Conservation (phyloP, 2,113 vertebrate species). For the Isurus oxyrinchus region DNA sequence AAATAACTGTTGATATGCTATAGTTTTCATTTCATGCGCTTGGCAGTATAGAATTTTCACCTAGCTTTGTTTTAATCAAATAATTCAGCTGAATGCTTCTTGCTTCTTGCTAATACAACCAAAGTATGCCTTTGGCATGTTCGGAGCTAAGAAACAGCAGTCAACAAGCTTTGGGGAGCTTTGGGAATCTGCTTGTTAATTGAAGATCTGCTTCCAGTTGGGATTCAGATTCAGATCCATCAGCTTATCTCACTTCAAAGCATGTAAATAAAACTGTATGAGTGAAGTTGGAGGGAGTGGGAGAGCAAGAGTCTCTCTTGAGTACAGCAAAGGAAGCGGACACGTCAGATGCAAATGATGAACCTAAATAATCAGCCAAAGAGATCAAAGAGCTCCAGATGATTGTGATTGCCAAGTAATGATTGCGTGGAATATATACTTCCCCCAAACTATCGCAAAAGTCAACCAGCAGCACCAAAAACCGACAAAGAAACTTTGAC, state of each 20-base stretch:
- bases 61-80: neutral
- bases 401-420: neutral
- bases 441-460: neutral
- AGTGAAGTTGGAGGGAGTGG: neutral
- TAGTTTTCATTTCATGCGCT: neutral
- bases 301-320: neutral
- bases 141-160: neutral
- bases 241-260: slow-evolving; percentile 5
- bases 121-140: neutral
- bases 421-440: neutral
- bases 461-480: neutral
- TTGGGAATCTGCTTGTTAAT: neutral
- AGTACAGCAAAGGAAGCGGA: neutral
- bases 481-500: neutral
- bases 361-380: neutral
- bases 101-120: neutral
- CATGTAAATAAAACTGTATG: neutral
- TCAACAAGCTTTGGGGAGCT: neutral
- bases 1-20: too few relatives aligned
- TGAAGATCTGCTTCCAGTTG: neutral
- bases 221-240: neutral
- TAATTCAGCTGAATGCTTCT: neutral
- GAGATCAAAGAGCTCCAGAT: neutral
- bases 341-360: neutral
- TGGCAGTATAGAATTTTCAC: neutral